Base-by-base conservation (phyloP, 2,113 vertebrate genomes). In the Sprattus sprattus region DNA sequence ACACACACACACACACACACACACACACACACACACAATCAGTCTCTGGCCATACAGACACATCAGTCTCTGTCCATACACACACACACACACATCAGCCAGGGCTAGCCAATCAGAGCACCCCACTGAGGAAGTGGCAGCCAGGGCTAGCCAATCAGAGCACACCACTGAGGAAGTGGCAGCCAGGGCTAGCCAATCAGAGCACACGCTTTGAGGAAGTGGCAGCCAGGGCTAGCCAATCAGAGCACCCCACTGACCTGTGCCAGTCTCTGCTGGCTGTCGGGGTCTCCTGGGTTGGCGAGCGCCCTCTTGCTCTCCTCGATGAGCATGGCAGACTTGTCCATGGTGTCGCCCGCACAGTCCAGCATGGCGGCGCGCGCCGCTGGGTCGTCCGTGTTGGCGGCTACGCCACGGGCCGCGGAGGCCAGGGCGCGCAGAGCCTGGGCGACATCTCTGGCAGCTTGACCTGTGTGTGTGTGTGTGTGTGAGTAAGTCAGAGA, bases 231-330 rank as follows among this genome's bases (percentile, higher is more conserved):
- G 18, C 0, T 60, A 1, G 18, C 2, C 18, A 15, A 60, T 60
- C 20, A 22, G 18, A 6, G 1, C 6, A 60, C 54, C 9, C 54
- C 6, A 52, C 90, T 45, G 50, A 98, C 98, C 97, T 99, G 98
- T 22, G 97, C 97, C 87, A 99, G 93, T 32, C 97, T 94, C 90
- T 99, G 98, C 91, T 99, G 98, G 91, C 95, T 97, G 87, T 99
- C 97, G 0, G 97, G 95, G 83, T 99, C 98, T 32, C 96, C 97
- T 0, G 98, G 97, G 85, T 96, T 98, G 86, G 95, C 93, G 8
- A 99, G 94, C 0, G 97, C 97, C 85, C 97, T 96, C 92, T 97
- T 97, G 0, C 97, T 98, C 89, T 99, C 98, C 87, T 98, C 97
- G 0, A 99, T 97, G 45, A 99, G 96, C 90, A 97, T 99, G 92